Conservation (phyloP, 2,888 invertebrate species). For the Litoditis marina region DNA sequence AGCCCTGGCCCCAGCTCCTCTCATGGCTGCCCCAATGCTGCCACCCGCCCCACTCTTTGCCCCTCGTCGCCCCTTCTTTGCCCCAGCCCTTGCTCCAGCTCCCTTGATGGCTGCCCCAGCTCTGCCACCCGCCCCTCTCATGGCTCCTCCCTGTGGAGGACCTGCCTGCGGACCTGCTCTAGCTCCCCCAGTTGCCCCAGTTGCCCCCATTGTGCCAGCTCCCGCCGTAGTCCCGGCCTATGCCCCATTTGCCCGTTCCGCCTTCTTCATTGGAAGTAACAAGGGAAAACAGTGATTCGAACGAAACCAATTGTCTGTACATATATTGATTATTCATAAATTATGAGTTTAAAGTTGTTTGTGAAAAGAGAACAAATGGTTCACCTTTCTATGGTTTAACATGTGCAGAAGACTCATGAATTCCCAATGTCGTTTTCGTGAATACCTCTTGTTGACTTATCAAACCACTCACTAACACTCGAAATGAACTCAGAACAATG, state of each 20-base stretch:
- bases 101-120: slow-evolving; percentile 19
- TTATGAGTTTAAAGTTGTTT: no score
- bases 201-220: no score
- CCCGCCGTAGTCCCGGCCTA: slow-evolving; percentile 34
- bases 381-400: no score
- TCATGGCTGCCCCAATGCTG: slow-evolving; percentile 14
- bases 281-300: no score
- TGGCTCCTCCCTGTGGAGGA: background rate
- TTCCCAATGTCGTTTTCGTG: no score
- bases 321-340: no score
- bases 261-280: slow-evolving; percentile 37
- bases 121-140: slow-evolving; percentile 9
- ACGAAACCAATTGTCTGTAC: no score
- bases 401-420: no score
- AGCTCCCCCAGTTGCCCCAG: slow-evolving; percentile 6
- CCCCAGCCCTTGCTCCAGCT: slow-evolving; percentile 19
- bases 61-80: slow-evolving; percentile 1
- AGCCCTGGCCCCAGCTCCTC: slow-evolving; percentile 15
- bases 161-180: slow-evolving; percentile 3
- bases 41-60: slow-evolving; percentile 9
- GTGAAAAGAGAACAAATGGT: no score
- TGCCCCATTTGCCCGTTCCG: slow-evolving; percentile 37
- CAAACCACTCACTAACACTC: no score
- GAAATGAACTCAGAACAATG: no score
- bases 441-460: no score